These are phyloP conservation scores for Trissolcus brochymenae DNA, from an alignment of 2,888 invertebrate species.

Conservation along the genomic window DNA sequence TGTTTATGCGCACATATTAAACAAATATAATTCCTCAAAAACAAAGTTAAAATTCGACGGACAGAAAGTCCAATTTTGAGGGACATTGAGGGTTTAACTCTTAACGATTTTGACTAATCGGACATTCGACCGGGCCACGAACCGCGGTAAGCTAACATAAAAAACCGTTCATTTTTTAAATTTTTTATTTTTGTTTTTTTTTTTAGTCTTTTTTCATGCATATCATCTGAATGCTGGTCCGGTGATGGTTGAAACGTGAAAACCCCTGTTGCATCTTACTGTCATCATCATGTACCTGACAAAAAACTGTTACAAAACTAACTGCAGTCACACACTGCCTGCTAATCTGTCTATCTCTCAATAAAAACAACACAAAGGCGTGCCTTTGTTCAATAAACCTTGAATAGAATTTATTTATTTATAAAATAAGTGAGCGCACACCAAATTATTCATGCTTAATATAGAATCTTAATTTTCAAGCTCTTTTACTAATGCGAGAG, in stretches of 20 bases:
- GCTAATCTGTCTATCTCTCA: too few species aligned
- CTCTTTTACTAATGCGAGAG: conserved; percentile 6
- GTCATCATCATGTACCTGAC: too few species aligned
- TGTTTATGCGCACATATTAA: conserved; percentile 38
- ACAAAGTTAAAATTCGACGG: conserved; percentile 34
- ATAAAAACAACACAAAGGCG: too few species aligned
- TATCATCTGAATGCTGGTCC: too few species aligned
- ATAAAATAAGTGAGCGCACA: conserved; percentile 8
- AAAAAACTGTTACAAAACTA: too few species aligned
- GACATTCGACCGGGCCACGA: conserved; percentile 60
- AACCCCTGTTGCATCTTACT: too few species aligned
- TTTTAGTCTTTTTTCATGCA: too few species aligned
- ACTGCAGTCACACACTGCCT: too few species aligned
- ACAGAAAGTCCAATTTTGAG: conserved; percentile 26
- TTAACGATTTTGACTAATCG: conserved; percentile 56
- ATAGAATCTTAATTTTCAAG: conserved; percentile 45
- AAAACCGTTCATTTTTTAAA: neutral
- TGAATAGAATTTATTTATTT: conserved; percentile 28
- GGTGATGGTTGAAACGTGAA: too few species aligned
- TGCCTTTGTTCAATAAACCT: conserved; percentile 13
- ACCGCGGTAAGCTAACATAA: conserved; percentile 57
- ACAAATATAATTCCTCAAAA: conserved; percentile 41
- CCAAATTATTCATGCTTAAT: conserved; percentile 34
- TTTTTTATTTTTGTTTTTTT: too few species aligned
- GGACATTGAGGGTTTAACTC: conserved; percentile 48